Evolutionary conservation across 2,888 invertebrate genomes (phyloP), one percentile per base, ranked within the genome.

Genomic region (Esperia sulphurella): DNA sequence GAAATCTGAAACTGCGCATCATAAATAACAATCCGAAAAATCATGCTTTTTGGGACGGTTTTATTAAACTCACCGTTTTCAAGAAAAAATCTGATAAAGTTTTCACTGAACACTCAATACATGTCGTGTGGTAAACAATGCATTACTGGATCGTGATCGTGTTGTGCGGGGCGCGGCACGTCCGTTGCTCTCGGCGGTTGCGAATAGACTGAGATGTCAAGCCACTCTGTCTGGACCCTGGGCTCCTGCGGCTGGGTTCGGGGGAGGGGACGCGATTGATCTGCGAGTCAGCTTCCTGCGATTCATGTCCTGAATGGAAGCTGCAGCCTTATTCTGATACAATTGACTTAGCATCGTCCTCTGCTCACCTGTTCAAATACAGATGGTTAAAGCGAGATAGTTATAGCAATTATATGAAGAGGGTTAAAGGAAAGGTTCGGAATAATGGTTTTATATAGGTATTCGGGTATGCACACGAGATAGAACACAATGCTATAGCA

Each of bases 201-300:
- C 62, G 68, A 65, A 64, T 62, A 58, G 71, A 87, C 87, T 86
- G 83, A 57, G 48, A 58, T 63, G 63, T 45, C 52, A 52, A 52
- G 67, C 63, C 68, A 60, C 53, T 55, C 67, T 55, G 65, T 61
- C 60, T 70, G 65, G 63, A 68, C 63, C 75, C 75, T 62, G 65
- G 64, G 63, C 14, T 71, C 74, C 71, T 77, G 69, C 48, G 57
- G 59, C 58, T 56, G 59, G 53, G 54, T 7, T 14, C 13, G 53
- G 58, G 58, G 57, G 63, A 59, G 58, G 71, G 71, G 71, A 67
- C 61, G 65, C 77, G 83, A 87, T 87, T 87, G 87, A 87, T 88
- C 83, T 82, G 83, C 71, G 72, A 60, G 55, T 56, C 62, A 55
- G 65, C 69, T 73, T 81, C 80, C 81, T 75, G 68, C 66, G 69